phyloP scores from a whole-genome alignment of 2,888 invertebrate species.

The Eristalinus aeneus region DNA sequence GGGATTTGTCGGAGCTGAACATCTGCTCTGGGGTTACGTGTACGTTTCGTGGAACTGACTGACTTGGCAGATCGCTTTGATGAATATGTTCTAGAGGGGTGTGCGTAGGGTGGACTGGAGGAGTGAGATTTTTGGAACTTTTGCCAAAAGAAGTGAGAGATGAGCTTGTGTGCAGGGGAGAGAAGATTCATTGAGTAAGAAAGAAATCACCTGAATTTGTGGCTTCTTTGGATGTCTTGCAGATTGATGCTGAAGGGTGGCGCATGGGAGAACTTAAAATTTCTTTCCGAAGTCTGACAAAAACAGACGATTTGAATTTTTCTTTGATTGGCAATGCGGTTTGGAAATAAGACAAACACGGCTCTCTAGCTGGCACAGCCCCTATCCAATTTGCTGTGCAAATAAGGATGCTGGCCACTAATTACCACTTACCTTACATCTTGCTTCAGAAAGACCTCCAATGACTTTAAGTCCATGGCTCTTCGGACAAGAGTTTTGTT shows the following conservation, averaged over 20 bases:
- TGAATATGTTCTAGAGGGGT: conserved; percentile 43
- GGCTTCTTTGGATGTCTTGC: not conserved
- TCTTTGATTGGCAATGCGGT: no score
- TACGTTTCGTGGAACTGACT: conserved; percentile 58
- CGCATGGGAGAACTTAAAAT: no score
- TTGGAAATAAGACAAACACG: no score
- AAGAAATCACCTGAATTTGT: not conserved
- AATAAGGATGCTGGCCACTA: no score
- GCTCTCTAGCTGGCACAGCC: no score
- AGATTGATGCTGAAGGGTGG: not conserved
- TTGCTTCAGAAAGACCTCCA: no score
- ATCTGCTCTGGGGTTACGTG: conserved; percentile 54
- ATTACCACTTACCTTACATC: no score
- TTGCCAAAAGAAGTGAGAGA: not conserved
- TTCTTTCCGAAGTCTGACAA: no score
- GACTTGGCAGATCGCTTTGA: conserved; percentile 61
- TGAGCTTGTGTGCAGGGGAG: not conserved
- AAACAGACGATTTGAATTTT: no score
- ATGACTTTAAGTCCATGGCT: no score
- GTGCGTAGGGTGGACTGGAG: not conserved
- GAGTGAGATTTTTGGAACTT: not conserved
- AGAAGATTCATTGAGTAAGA: not conserved
- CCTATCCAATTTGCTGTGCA: no score
- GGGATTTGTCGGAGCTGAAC: conserved; percentile 55
- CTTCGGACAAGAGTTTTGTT: no score